Conservation (phyloP, 2,888 invertebrate genomes). For the Abrostola tripartita region DNA sequence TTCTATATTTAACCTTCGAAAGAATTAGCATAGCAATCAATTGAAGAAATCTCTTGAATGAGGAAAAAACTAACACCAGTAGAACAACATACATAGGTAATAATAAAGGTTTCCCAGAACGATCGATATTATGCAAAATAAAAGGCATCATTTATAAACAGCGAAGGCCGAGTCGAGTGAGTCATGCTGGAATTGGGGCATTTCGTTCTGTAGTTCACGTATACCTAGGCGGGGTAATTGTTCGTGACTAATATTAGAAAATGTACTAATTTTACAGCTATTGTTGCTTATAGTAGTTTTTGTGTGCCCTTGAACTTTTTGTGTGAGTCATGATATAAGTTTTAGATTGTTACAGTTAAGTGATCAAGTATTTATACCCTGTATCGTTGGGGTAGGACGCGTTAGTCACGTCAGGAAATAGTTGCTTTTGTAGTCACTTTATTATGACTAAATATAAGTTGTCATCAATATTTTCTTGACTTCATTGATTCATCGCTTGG, state of each 20-base stretch:
- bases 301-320: constrained; percentile 58
- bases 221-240: constrained; percentile 60
- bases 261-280: constrained; percentile 63
- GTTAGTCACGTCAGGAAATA: constrained; percentile 47
- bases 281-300: constrained; percentile 50
- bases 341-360: constrained; percentile 1
- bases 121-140: constrained; percentile 80
- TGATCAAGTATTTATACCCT: neutral
- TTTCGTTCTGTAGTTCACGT: constrained; percentile 58
- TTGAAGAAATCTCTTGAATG: constrained; percentile 14
- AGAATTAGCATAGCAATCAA: constrained; percentile 3
- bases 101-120: constrained; percentile 65
- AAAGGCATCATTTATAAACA: constrained; percentile 75
- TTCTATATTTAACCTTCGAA: too few relatives aligned
- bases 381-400: constrained; percentile 30
- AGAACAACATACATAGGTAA: constrained; percentile 48
- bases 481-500: constrained; percentile 44
- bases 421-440: constrained; percentile 30
- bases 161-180: constrained; percentile 74
- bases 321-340: constrained; percentile 42
- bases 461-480: constrained; percentile 17
- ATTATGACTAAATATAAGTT: constrained; percentile 32
- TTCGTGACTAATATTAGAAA: constrained; percentile 73
- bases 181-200: constrained; percentile 76
- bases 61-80: constrained; percentile 28